Evolutionary conservation across 2,113 vertebrate genomes (phyloP).

Genomic region (Xenopus laevis): DNA sequence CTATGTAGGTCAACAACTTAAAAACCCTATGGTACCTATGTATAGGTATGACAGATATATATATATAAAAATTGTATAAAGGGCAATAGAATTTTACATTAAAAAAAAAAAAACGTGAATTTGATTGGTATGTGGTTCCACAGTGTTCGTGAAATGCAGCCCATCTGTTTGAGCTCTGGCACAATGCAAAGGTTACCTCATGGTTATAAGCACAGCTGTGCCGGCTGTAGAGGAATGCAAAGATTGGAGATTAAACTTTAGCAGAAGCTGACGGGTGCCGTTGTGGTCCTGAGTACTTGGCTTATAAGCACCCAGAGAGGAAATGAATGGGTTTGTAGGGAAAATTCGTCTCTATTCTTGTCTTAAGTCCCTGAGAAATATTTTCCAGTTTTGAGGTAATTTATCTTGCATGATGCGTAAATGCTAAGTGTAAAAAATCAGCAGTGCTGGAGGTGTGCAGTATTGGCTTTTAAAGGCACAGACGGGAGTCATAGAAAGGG

Average conservation of each 20-base stretch:
- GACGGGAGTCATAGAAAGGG: too few species aligned
- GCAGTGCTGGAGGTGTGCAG: too few species aligned
- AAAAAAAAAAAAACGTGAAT: too few species aligned
- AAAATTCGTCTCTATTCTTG: conserved; percentile 12
- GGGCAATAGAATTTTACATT: too few species aligned
- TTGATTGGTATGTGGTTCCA: too few species aligned
- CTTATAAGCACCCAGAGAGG: conserved; percentile 5
- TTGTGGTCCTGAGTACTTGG: conserved; percentile 11
- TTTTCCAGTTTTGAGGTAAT: background rate
- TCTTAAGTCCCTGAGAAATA: conserved; percentile 9
- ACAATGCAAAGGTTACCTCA: conserved; percentile 29
- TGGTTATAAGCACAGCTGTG: conserved; percentile 33
- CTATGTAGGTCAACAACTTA: too few species aligned
- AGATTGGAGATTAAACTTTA: conserved; percentile 23
- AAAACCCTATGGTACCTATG: too few species aligned
- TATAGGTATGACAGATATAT: too few species aligned
- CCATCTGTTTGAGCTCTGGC: conserved; percentile 5
- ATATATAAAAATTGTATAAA: too few species aligned
- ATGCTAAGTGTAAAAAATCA: too few species aligned
- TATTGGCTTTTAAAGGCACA: too few species aligned
- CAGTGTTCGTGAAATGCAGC: conserved; percentile 25
- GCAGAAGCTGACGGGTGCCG: background rate
- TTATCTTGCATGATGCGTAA: background rate
- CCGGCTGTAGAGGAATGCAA: conserved; percentile 14
- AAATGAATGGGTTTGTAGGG: conserved; percentile 19